Conservation (phyloP, 2,797 vertebrate species). For the Pteropus rufus region DNA sequence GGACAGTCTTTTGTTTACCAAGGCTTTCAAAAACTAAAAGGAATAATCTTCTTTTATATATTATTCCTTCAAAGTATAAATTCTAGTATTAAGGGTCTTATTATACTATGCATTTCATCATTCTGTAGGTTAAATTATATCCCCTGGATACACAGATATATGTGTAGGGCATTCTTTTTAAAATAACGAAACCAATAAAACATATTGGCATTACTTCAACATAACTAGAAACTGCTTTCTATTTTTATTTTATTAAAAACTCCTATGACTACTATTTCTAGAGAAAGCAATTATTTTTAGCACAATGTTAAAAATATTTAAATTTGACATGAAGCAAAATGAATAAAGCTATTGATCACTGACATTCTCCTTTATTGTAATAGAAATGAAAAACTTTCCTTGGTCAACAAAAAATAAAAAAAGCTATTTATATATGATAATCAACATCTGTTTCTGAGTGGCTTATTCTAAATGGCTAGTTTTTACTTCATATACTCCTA, state of each 20-base stretch:
- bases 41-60: background rate
- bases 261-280: background rate
- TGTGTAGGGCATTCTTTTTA: background rate
- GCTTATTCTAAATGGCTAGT: background rate
- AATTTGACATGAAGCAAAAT: conserved; percentile 8
- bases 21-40: conserved; percentile 29
- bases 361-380: background rate
- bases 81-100: background rate
- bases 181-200: conserved; percentile 4
- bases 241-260: conserved; percentile 17
- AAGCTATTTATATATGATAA: background rate
- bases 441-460: background rate
- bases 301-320: conserved; percentile 16
- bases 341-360: background rate
- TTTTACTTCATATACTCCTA: background rate
- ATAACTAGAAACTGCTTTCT: background rate
- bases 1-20: conserved; percentile 37
- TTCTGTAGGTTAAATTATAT: conserved; percentile 9
- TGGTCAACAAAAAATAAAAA: background rate
- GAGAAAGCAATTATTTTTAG: conserved; percentile 10
- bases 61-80: background rate
- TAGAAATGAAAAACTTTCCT: background rate
- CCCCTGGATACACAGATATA: background rate
- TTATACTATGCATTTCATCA: background rate
- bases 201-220: background rate